Conservation (phyloP, 2,113 vertebrate species). For the Laticauda colubrina region DNA sequence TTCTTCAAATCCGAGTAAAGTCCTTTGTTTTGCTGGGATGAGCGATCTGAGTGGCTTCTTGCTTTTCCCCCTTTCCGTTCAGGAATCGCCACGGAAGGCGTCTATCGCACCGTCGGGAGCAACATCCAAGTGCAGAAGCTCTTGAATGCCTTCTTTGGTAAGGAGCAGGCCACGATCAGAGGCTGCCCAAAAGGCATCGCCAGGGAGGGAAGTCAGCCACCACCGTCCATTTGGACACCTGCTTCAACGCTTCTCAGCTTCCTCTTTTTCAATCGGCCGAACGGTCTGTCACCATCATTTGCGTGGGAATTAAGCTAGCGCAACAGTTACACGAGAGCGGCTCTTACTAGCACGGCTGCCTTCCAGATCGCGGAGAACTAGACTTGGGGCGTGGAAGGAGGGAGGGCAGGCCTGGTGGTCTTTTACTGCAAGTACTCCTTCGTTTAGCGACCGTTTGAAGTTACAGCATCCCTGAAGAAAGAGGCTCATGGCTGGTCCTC, state of each 20-base stretch:
- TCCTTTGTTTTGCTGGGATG: neutral
- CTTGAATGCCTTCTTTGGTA: constrained; percentile 94
- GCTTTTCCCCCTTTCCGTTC: constrained; percentile 24
- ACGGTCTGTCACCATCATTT: neutral
- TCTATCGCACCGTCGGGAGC: constrained; percentile 95
- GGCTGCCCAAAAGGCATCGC: fast-evolving
- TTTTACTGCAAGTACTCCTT: neutral
- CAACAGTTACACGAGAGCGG: neutral
- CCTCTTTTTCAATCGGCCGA: neutral
- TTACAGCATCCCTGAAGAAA: neutral
- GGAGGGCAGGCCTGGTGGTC: neutral
- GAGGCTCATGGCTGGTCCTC: neutral
- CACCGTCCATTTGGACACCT: neutral
- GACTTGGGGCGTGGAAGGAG: neutral
- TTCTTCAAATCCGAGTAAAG: fast-evolving
- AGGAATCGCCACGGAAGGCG: constrained; percentile 88
- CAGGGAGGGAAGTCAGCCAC: neutral
- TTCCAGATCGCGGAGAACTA: neutral
- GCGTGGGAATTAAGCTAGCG: neutral
- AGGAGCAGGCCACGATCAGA: constrained; percentile 32
- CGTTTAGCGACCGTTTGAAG: neutral
- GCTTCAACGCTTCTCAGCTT: fast-evolving
- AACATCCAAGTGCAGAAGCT: constrained; percentile 98
- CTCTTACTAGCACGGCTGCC: neutral
- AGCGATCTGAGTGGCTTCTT: fast-evolving